These are phyloP conservation scores for Ametastegia equiseti DNA, from an alignment of 2,888 invertebrate genomes.

Conservation along the genomic window DNA sequence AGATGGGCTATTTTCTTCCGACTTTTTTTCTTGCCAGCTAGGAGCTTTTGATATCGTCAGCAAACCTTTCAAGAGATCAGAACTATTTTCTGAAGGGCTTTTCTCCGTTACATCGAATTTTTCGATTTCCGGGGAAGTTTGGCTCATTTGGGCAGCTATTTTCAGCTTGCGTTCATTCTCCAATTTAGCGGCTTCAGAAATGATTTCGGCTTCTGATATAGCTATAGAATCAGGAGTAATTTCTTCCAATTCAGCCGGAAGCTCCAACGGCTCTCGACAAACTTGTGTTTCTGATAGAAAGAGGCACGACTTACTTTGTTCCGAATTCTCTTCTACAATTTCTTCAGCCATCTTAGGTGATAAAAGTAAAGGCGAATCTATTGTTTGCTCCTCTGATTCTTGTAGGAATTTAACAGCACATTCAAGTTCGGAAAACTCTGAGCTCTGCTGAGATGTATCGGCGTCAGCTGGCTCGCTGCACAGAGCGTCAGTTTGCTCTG, in stretches of 20 bases:
- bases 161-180: slow-evolving; percentile 68
- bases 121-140: slow-evolving; percentile 41
- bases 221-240: slow-evolving; percentile 67
- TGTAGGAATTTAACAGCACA: slow-evolving; percentile 72
- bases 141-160: slow-evolving; percentile 60
- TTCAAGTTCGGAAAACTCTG: slow-evolving; percentile 71
- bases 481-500: slow-evolving; percentile 52
- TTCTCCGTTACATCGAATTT: slow-evolving; percentile 35
- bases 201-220: slow-evolving; percentile 74
- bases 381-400: slow-evolving; percentile 74
- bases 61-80: slow-evolving; percentile 27
- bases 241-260: slow-evolving; percentile 60
- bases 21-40: slow-evolving; percentile 7
- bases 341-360: slow-evolving; percentile 64
- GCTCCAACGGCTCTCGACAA: slow-evolving; percentile 62
- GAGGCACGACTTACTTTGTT: slow-evolving; percentile 58
- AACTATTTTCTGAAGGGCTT: neutral
- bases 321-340: slow-evolving; percentile 57
- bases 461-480: slow-evolving; percentile 53
- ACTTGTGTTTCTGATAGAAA: slow-evolving; percentile 61
- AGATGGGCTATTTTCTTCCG: slow-evolving; percentile 2
- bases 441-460: slow-evolving; percentile 59
- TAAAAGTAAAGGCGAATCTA: slow-evolving; percentile 71
- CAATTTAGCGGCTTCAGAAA: slow-evolving; percentile 72
- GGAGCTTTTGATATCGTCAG: slow-evolving; percentile 33